A percentile compares a stretch with the other conserved stretches of the same genome.
These are phyloP conservation scores for Nyctibius bracteatus DNA, from an alignment of 2,113 vertebrate species.

Conservation along the genomic window DNA sequence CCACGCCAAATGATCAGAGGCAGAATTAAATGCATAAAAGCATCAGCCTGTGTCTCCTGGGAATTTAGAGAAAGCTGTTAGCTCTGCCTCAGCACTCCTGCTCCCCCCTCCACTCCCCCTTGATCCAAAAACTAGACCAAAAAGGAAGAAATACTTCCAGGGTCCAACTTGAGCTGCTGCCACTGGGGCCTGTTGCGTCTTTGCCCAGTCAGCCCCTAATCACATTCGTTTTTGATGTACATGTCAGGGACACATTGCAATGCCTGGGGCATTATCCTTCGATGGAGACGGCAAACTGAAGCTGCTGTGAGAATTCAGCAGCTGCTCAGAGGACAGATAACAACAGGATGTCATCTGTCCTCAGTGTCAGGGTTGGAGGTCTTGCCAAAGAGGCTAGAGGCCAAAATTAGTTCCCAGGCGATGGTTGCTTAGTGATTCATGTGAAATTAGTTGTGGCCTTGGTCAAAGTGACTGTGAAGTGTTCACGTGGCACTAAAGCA, in stretches of 20 bases:
- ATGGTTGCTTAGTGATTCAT: neutral
- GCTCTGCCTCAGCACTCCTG: neutral
- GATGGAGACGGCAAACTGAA: neutral
- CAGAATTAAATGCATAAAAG: neutral
- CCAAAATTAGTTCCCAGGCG: neutral
- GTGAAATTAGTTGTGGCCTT: neutral
- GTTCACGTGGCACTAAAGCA: neutral
- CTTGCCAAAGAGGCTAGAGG: neutral
- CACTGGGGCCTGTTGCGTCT: neutral
- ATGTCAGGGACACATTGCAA: neutral
- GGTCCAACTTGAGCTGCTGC: neutral
- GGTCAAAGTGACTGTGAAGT: neutral
- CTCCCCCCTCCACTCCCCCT: neutral
- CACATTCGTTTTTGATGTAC: neutral
- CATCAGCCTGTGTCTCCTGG: neutral
- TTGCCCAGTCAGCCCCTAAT: neutral
- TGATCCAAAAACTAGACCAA: neutral
- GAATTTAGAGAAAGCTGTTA: neutral
- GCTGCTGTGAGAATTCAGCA: neutral
- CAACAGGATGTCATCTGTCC: slow-evolving; percentile 43
- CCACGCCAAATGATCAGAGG: rapidly evolving
- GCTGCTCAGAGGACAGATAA: slow-evolving; percentile 11
- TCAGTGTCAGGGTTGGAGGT: neutral
- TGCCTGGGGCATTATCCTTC: neutral
- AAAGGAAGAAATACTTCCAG: slow-evolving; percentile 13